Base-by-base conservation (phyloP, 92 coral and sea anemone species). In the Palythoa caribaeorum region DNA sequence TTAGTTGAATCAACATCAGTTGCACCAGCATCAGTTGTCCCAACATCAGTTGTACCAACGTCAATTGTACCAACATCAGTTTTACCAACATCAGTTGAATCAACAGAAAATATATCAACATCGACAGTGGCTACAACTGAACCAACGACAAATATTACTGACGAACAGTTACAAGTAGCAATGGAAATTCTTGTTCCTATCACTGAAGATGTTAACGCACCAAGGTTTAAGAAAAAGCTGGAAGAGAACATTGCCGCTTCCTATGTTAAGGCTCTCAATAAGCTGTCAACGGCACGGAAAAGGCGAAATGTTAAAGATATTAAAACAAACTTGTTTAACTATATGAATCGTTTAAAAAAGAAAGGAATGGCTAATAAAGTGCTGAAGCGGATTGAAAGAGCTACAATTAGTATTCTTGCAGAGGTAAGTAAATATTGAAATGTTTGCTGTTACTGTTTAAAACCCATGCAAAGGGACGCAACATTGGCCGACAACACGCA, bases 151-250 rank as follows among this genome's bases (percentile, higher is more conserved):
- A 81, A 65, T 12, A 19, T 75, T 3, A 81, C 60, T 13, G 57
- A 63, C 12, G 74, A 69, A 12, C 40, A 65, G 19, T 38, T 28
- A 20, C 5, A 17, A 2, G 74, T 81, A 1, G 60, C 7, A 40
- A 81, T 81, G 86, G 86, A 81, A 19, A 65, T 81, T 20, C 59
- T 81, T 38, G 86, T 81, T 11, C 86, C 86, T 8, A 17, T 81
- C 47, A 35, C 36, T 35, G 86, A 81, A 66, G 60, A 81, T 15
- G 86, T 81, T 19, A 65, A 44, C 16, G 65, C 86, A 12, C 75
- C 86, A 7, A 38, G 16, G 16, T 81, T 81, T 66, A 81, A 65
- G 60, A 81, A 81, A 28, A 81, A 81, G 62, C n/a, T 81, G 13
- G 86, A 81, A 39, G 76, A 47, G 5, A 65, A 66, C 40, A 81